Base-by-base conservation (phyloP, 2,797 vertebrate species). In the Lutjanus argentimaculatus region DNA sequence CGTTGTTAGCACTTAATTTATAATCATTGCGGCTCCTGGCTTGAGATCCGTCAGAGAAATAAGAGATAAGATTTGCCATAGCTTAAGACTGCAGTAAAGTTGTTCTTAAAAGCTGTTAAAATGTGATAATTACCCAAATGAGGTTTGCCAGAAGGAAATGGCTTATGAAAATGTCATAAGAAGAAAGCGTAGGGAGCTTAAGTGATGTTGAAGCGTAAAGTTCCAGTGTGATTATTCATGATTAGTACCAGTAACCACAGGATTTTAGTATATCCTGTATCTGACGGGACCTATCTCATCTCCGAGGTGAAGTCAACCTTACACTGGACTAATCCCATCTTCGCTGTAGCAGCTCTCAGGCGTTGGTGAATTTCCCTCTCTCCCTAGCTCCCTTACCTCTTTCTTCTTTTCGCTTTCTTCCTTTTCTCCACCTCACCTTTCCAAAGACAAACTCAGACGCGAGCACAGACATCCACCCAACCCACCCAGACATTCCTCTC, bases 401-500 rank as follows among this genome's bases (percentile, higher is more conserved):
- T 55, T 63, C 40, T 49, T 77, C 17, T 71, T 40, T 59, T 9
- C 25, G 1, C 48, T 80, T 67, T 48, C 78, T 43, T 65, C 7
- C 19, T 46, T 46, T 65, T 82, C 66, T 56, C 17, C 25, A 71
- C 55, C 58, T 77, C 67, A 58, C 69, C 66, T 82, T 70, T 77
- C 36, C n/a, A 67, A 80, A 77, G 72, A 73, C 79, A 83, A 84
- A 91, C 83, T 83, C 79, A 91, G 93, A 95, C 92, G 90, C 3
- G 58, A 89, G 74, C 72, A 14, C 78, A 91, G 83, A 91, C 89
- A 67, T 80, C 80, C 74, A 71, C 61, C 83, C 80, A 67, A 58
- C 55, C 76, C 82, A 58, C 55, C 76, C 82, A 90, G 88, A 94
- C 92, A 94, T 95, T 94, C 90, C 88, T 68, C 75, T 82, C 71